A percentile compares a stretch with the other conserved stretches of the same genome.
Conservation (phyloP, 2,888 invertebrate species). For the Eurois occulta region DNA sequence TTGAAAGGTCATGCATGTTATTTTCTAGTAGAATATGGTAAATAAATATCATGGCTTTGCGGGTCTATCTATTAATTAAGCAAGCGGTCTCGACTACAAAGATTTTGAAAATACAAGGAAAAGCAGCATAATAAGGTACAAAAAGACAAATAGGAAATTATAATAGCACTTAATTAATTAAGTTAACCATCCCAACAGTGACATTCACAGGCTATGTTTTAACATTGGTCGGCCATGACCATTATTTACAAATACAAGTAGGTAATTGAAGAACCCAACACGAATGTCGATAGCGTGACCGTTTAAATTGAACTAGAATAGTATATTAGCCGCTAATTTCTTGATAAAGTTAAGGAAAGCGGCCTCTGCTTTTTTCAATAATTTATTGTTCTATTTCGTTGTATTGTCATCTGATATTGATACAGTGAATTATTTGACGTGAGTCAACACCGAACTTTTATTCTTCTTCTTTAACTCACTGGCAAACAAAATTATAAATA, state of each 20-base stretch:
- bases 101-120: background rate
- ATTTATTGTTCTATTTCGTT: slow-evolving; percentile 16
- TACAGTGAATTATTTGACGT: background rate
- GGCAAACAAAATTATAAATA: background rate
- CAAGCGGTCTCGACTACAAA: background rate
- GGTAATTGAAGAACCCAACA: slow-evolving; percentile 20
- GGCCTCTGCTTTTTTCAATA: background rate
- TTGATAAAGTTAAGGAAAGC: slow-evolving; percentile 38
- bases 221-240: slow-evolving; percentile 1
- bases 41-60: slow-evolving; percentile 1
- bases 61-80: background rate
- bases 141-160: background rate
- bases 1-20: slow-evolving; percentile 1
- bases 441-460: background rate
- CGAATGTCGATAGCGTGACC: slow-evolving; percentile 42
- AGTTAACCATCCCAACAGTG: slow-evolving; percentile 7
- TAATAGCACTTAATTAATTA: slow-evolving; percentile 1
- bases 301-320: slow-evolving; percentile 44
- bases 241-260: slow-evolving; percentile 30
- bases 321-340: slow-evolving; percentile 47
- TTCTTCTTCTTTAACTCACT: background rate
- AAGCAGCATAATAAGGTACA: background rate
- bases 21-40: slow-evolving; percentile 1
- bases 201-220: slow-evolving; percentile 1
- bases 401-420: slow-evolving; percentile 5